Evolutionary conservation across 2,113 vertebrate genomes (phyloP).

Genomic region (Periophthalmodon schlosseri): DNA sequence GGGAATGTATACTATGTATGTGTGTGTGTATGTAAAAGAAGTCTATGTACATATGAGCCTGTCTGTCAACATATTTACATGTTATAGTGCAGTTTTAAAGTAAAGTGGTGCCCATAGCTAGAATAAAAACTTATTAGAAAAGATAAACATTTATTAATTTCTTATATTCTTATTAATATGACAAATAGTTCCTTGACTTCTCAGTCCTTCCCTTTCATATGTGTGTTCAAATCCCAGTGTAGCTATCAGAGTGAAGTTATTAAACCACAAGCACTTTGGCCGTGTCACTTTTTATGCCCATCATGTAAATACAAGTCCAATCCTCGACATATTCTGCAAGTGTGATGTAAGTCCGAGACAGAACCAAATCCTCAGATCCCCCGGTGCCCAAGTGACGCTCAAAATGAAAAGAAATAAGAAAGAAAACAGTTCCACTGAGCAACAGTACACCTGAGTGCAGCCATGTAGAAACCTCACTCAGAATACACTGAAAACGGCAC

Average conservation of each 20-base stretch:
- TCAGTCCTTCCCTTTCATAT: conserved; percentile 1
- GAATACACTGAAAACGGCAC: conserved; percentile 4
- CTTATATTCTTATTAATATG: not conserved
- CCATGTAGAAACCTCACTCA: conserved; percentile 8
- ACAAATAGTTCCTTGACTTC: conserved; percentile 4
- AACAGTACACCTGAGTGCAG: conserved; percentile 12
- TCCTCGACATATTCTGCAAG: conserved; percentile 58
- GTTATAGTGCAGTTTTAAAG: too few species aligned
- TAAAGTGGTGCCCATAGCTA: too few species aligned
- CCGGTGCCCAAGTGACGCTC: conserved; percentile 19
- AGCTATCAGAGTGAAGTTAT: conserved; percentile 20
- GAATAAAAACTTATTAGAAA: too few species aligned
- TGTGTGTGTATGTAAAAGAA: too few species aligned
- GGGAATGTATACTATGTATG: too few species aligned
- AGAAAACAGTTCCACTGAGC: conserved; percentile 30
- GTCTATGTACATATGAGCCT: too few species aligned
- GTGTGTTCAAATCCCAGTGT: conserved; percentile 12
- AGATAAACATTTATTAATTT: too few species aligned
- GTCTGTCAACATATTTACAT: too few species aligned
- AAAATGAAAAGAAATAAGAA: conserved; percentile 13
- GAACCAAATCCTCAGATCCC: conserved; percentile 47
- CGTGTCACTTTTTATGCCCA: conserved; percentile 34
- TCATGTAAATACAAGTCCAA: conserved; percentile 38
- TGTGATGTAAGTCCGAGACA: conserved; percentile 60
- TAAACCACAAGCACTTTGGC: conserved; percentile 25